phyloP scores from a whole-genome alignment of 2,797 vertebrate genomes.

The Enteromius treurensis region DNA sequence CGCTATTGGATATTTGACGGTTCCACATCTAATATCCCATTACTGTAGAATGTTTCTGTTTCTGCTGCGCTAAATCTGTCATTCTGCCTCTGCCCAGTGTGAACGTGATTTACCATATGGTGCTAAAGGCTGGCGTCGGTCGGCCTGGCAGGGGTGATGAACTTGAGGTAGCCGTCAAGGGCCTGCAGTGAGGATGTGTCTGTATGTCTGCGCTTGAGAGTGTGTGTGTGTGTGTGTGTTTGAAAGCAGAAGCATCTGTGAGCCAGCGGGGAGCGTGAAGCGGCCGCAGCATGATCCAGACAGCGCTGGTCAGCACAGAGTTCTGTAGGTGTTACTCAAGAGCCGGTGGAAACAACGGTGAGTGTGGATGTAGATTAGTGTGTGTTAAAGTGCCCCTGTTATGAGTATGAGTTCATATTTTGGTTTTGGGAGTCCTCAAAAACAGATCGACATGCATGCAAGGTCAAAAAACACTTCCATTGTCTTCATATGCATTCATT shows the following conservation, averaged over 20 bases:
- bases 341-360: not conserved
- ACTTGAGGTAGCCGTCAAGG: conserved; percentile 41
- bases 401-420: no score
- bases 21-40: conserved; percentile 40
- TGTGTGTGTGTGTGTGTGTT: conserved; percentile 64
- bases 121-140: conserved; percentile 63
- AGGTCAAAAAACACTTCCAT: no score
- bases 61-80: conserved; percentile 66
- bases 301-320: not conserved
- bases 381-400: conserved; percentile 8
- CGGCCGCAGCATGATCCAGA: conserved; percentile 31
- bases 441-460: no score
- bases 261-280: conserved; percentile 57
- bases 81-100: conserved; percentile 61
- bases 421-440: no score
- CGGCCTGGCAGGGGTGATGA: conserved; percentile 59
- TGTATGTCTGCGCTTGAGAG: conserved; percentile 51
- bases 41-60: conserved; percentile 56
- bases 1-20: conserved; percentile 11
- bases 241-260: conserved; percentile 32
- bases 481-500: no score
- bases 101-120: conserved; percentile 70
- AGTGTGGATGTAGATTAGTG: not conserved
- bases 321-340: conserved; percentile 31
- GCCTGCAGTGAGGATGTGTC: conserved; percentile 59